These are phyloP conservation scores for Metopia argyrocephala DNA, from an alignment of 2,888 invertebrate genomes.

Conservation along the genomic window DNA sequence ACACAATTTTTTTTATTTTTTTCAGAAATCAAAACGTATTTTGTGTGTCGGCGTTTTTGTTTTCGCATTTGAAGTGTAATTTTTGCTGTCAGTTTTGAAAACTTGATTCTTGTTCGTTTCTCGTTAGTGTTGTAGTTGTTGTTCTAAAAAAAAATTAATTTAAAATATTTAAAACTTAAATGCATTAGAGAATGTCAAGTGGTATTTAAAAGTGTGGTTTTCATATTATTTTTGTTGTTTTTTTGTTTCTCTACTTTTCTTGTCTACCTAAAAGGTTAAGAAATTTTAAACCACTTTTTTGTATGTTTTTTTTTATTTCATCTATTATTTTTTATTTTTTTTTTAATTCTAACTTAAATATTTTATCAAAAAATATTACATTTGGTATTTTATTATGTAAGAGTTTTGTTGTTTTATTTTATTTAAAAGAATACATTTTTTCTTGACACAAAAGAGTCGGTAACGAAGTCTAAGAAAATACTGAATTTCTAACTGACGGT, in stretches of 20 bases:
- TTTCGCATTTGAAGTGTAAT: conserved; percentile 59
- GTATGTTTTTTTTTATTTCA: not conserved
- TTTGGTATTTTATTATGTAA: conserved; percentile 45
- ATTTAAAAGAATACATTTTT: not conserved
- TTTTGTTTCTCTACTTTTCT: conserved; percentile 1
- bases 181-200: conserved; percentile 60
- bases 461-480: too few species aligned
- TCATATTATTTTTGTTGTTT: conserved; percentile 3
- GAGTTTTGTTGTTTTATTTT: not conserved
- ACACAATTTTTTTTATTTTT: not conserved
- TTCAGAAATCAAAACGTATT: conserved; percentile 28
- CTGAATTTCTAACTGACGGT: too few species aligned
- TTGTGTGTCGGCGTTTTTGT: conserved; percentile 61
- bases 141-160: conserved; percentile 35
- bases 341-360: not conserved
- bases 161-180: conserved; percentile 47
- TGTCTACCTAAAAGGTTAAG: conserved; percentile 36
- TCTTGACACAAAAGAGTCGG: too few species aligned
- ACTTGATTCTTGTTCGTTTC: conserved; percentile 33
- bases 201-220: conserved; percentile 49
- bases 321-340: conserved; percentile 13
- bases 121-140: conserved; percentile 1
- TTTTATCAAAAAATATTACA: conserved; percentile 13
- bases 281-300: conserved; percentile 51
- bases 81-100: conserved; percentile 59